Evolutionary conservation across 2,888 invertebrate species (phyloP), one percentile per base, ranked within the genome.

Genomic region (Nemurella pictetii): DNA sequence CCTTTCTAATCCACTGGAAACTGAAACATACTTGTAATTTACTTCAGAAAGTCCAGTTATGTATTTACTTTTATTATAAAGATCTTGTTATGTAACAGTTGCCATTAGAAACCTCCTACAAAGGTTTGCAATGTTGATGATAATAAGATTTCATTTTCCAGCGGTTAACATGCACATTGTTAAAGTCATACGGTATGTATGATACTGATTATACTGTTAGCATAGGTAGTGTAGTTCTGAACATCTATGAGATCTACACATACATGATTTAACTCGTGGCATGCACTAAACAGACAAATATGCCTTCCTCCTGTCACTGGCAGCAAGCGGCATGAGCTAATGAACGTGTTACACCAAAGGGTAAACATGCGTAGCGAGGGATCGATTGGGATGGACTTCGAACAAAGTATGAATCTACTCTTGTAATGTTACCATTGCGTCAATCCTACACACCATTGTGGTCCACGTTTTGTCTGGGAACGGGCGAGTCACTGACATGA

Each of bases 151-250:
- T 85, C 86, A 86, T 86, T 85, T 87, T 84, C 86, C 86, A 86
- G 86, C 86, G 86, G 85, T 85, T 83, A 84, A 86, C 86, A 86
- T 85, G 85, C 86, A 87, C 86, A 86, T 87, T 86, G 84, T 55
- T 55, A 55, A 55, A 20, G 55, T 35, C 35, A 35, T 55, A 55
- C 55, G 85, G 86, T 86, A 86, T 85, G 85, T 85, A 84, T 85
- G 85, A 85, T 87, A 87, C 86, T 85, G 86, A 85, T 85, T 86
- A 86, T 86, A 86, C 85, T 85, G 85, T 83, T 86, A 86, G 86
- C 84, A 85, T 86, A 86, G 85, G 86, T 85, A 86, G 86, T 86
- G 86, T 85, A 86, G 85, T 85, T 86, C 83, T 83, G 85, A 86
- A 85, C 84, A 86, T 85, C 86, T 86, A 86, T 82, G 86, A 86